Evolutionary conservation across 2,113 vertebrate genomes (phyloP), one percentile per base, ranked within the genome.

Genomic region (Macquaria australasica): DNA sequence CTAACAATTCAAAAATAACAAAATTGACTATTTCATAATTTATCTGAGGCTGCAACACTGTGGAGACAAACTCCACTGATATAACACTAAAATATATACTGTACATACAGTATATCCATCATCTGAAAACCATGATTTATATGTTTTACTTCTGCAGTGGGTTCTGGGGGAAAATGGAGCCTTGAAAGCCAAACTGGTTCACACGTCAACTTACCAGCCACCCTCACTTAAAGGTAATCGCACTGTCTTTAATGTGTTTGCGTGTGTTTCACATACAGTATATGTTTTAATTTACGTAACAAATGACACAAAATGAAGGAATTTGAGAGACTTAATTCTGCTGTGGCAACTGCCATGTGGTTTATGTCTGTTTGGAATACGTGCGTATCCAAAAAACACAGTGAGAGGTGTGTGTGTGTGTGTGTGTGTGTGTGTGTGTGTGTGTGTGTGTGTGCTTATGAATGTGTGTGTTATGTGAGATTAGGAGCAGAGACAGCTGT

Each of bases 211-310:
- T 84, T 99, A 99, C 91, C 97, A 97, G 0, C 98, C 98, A 0
- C 98, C 98, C 3, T 98, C 98, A 8, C 96, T 99, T 77, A 98
- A 97, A 98, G 98, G 98, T 98, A 91, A 81, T 79, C 3, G 0
- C 74, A 11, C 31, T 20, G 25, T 55, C 34, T 45, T 64, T 0
- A 51, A 67, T 37, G 16, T 58, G 60, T 48, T 18, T 66, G 9
- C 21, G 37, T 78, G 60, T 60, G 41, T 55, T 73, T 53, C 50
- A 25, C 50, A 31, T 76, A 31, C 62, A 41, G 8, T 9, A 9
- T 12, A 20, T 69, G 21, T 58, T 34, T 21, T 7, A 8, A 28
- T 43, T 88, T 68, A 76, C 16, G 21, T 79, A 75, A 76, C 21
- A 76, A 58, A 39, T 68, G 25, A 70, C 55, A 75, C 55, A 10